Conservation (phyloP, 2,888 invertebrate genomes). For the Sphecodes monilicornis region DNA sequence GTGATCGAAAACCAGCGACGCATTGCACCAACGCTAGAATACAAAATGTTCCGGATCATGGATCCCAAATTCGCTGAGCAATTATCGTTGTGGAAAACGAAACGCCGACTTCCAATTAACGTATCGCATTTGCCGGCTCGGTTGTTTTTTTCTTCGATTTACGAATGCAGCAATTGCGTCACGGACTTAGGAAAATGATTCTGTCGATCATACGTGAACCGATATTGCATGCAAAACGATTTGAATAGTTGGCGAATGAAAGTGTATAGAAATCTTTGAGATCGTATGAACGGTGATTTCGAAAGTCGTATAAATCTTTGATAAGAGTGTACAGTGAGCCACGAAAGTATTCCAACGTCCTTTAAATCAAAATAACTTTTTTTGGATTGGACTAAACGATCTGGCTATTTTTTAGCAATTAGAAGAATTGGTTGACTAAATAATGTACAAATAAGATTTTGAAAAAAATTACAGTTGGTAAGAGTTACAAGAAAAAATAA, state of each 20-base stretch:
- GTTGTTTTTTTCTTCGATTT: constrained; percentile 38
- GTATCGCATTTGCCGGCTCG: constrained; percentile 41
- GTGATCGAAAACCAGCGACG: constrained; percentile 31
- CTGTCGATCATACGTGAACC: constrained; percentile 1
- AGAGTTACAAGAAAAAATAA: too few species aligned
- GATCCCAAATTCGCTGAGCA: constrained; percentile 58
- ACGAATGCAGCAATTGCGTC: constrained; percentile 3
- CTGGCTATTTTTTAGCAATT: too few species aligned
- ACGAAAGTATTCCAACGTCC: too few species aligned
- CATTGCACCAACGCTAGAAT: constrained; percentile 22
- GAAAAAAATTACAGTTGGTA: too few species aligned
- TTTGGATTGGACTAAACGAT: too few species aligned
- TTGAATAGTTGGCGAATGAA: background rate
- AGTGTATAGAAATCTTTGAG: background rate
- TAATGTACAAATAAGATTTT: too few species aligned
- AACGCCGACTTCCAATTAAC: constrained; percentile 66
- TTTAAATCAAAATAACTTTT: too few species aligned
- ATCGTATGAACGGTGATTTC: background rate
- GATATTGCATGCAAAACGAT: background rate
- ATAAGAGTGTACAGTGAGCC: background rate
- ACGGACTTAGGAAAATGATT: background rate
- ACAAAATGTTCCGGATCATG: constrained; percentile 51
- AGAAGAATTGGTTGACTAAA: too few species aligned
- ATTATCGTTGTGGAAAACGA: constrained; percentile 62
- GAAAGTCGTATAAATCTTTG: background rate